Evolutionary conservation across 2,797 vertebrate species (phyloP), one percentile per base, ranked within the genome.

Genomic region (Spondyliosoma cantharus): DNA sequence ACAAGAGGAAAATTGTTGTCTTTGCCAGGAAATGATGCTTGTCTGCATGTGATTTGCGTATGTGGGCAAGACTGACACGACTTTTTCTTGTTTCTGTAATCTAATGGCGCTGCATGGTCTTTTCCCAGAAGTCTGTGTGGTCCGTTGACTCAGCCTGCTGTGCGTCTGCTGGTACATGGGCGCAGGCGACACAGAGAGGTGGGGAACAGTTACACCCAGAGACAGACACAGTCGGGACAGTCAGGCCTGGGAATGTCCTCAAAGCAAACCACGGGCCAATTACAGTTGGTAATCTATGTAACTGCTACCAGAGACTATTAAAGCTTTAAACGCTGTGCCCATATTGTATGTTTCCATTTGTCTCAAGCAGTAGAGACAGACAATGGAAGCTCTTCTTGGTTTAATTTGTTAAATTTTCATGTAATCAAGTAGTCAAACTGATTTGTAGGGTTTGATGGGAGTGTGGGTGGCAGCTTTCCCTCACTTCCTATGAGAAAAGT

Each of bases 171-270:
- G 84, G 81, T 87, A 64, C 76, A 66, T 78, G 14, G 27, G 68
- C 68, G 49, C 80, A 86, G 84, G 74, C 74, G 83, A 90, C 83
- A 80, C 57, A 60, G 59, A 66, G 89, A 89, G 91, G 89, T 90
- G 88, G 89, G 68, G 86, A 91, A 79, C 79, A 81, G 90, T 92
- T 92, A 91, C 89, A 90, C 91, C 89, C 90, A 90, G 57, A 78
- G 70, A 88, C 81, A 91, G 80, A 87, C 81, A 70, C 64, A 73
- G 87, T 84, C 48, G 77, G 80, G 86, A 88, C 77, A 80, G 74
- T 81, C 65, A 54, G 64, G 73, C 86, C 66, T 89, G 90, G 83
- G 83, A 88, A 92, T 81, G 79, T 88, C 76, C 83, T 86, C 79
- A 87, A 84, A 89, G 78, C 68, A 88, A 88, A 91, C 89, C 86